A percentile compares a stretch with the other conserved stretches of the same genome.
These are phyloP conservation scores for Tautogolabrus adspersus DNA, from an alignment of 2,113 vertebrate species.

Conservation along the genomic window DNA sequence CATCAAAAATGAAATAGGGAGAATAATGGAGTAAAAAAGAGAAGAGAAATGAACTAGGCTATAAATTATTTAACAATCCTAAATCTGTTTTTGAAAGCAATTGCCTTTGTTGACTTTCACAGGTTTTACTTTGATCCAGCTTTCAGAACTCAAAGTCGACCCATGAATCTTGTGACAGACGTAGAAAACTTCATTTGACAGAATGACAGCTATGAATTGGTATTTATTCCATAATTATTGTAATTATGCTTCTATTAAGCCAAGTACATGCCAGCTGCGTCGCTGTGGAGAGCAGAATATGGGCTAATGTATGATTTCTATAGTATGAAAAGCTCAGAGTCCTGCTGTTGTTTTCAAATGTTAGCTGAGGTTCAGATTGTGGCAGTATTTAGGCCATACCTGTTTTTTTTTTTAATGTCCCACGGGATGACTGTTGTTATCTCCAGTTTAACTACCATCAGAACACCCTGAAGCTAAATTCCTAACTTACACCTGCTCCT, in stretches of 20 bases:
- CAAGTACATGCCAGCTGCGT: background rate
- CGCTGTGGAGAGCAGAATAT: no score
- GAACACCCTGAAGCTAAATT: slow-evolving; percentile 45
- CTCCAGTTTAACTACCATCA: slow-evolving; percentile 41
- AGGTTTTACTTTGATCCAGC: no score
- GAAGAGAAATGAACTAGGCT: no score
- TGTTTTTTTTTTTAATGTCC: background rate
- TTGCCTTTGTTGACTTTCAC: no score
- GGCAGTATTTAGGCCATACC: slow-evolving; percentile 49
- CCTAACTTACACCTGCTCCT: slow-evolving; percentile 49
- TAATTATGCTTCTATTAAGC: background rate
- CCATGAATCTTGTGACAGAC: background rate
- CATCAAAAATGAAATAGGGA: no score
- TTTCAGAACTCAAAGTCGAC: background rate
- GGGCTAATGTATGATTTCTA: background rate
- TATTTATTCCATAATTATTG: background rate
- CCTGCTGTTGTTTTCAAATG: background rate
- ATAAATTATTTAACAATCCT: no score
- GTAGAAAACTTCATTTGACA: background rate
- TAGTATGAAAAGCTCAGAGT: background rate
- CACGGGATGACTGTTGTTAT: slow-evolving; percentile 13
- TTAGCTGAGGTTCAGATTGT: background rate
- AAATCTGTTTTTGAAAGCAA: no score
- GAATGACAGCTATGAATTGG: background rate
- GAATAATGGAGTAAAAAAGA: no score